These are phyloP conservation scores for Lochmaea crataegi DNA, from an alignment of 2,888 invertebrate genomes.

Conservation along the genomic window DNA sequence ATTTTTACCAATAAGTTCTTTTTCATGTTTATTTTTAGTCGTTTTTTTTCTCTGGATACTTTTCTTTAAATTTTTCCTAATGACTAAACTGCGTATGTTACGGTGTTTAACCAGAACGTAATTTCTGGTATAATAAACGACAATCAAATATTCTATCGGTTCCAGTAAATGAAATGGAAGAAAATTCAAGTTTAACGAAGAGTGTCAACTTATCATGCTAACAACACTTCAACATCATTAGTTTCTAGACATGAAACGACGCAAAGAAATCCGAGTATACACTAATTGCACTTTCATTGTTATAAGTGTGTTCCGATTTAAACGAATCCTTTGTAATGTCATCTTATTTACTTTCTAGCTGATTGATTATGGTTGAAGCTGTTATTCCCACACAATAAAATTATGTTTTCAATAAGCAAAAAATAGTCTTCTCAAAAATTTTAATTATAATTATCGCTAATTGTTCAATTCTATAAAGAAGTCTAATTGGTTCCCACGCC, in stretches of 20 bases:
- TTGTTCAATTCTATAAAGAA: no score
- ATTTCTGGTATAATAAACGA: background rate
- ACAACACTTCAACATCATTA: background rate
- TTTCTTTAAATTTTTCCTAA: background rate
- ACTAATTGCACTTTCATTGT: constrained; percentile 6
- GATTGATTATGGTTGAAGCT: background rate
- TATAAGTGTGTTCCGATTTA: background rate
- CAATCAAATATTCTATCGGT: background rate
- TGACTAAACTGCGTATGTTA: background rate
- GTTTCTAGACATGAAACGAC: background rate
- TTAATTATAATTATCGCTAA: no score
- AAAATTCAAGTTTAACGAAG: constrained; percentile 4
- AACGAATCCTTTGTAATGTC: background rate
- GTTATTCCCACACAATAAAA: no score
- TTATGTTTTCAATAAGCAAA: no score
- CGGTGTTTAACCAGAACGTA: background rate
- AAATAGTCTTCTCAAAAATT: no score
- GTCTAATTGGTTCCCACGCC: no score
- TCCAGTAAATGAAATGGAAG: background rate
- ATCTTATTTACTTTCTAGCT: background rate
- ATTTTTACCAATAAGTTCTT: no score
- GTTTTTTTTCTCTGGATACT: background rate
- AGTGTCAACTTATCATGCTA: background rate
- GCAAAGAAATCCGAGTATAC: background rate
- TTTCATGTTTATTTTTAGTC: no score